Evolutionary conservation across 2,888 invertebrate species (phyloP), one percentile per base, ranked within the genome.

Genomic region (Mythimna vitellina): DNA sequence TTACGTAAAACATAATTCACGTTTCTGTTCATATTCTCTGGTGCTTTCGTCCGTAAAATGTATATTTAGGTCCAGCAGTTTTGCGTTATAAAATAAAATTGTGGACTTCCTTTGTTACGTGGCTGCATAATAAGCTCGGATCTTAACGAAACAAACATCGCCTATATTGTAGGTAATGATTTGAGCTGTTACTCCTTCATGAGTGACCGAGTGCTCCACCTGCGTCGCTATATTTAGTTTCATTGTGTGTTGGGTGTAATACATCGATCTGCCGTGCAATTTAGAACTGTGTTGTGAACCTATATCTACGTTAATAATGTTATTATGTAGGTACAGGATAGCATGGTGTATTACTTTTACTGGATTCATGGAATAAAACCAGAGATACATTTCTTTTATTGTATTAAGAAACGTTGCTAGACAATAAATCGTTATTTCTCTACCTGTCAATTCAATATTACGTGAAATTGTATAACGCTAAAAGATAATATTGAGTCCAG

Each of bases 221-320:
- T 93, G 92, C 89, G 87, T 75, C 84, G 90, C 94, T 95, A 95
- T 94, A 94, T 93, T 95, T 96, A 95, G 94, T 92, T 90, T 91
- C 93, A 95, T 94, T 95, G 95, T 95, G 91, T 92, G 92, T 90
- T 92, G 91, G 89, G 89, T 89, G 91, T 92, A 90, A 89, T 90
- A 91, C 91, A 93, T 92, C 90, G 91, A 92, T 91, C 90, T 90
- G 88, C 89, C 89, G 88, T 84, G 85, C 86, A 88, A 88, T 88
- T 87, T 86, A 86, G 84, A 87, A 81, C 86, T 80, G 74, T 68
- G 71, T 65, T 67, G 35, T 65, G 67, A 78, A 81, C 71, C 65
- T 85, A 83, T 84, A 82, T 80, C 78, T 82, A 73, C 76, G 77
- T 79, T 78, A 72, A 65, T 72, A 73, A 64, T 58, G 63, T 77